Conservation (phyloP, 1,140 invertebrate species). For the Ganaspis sp. region DNA sequence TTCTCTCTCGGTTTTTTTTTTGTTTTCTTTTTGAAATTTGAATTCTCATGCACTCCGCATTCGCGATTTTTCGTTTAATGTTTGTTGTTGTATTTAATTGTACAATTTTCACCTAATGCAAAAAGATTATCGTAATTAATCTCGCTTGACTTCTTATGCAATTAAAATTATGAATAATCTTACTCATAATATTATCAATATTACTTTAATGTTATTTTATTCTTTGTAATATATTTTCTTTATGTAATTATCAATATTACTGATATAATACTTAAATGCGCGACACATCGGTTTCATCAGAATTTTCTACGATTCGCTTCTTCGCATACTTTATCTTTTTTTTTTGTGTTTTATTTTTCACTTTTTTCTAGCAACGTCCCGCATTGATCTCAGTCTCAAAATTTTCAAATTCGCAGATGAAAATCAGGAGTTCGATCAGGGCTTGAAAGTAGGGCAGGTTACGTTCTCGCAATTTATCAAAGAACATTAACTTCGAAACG, state of each 20-base stretch:
- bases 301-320: slow-evolving; percentile 40
- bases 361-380: slow-evolving; percentile 52
- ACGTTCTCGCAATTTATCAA: neutral
- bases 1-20: slow-evolving; percentile 27
- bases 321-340: slow-evolving; percentile 41
- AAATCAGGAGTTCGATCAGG: slow-evolving; percentile 1
- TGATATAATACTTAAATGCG: slow-evolving; percentile 74
- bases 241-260: slow-evolving; percentile 72
- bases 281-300: slow-evolving; percentile 55
- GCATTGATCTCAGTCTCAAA: slow-evolving; percentile 40
- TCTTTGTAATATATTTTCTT: slow-evolving; percentile 70
- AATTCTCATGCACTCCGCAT: slow-evolving; percentile 55
- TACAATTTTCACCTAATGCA: slow-evolving; percentile 63
- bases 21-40: slow-evolving; percentile 48
- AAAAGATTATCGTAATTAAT: slow-evolving; percentile 67
- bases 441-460: neutral
- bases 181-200: slow-evolving; percentile 72
- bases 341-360: slow-evolving; percentile 22
- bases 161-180: slow-evolving; percentile 74
- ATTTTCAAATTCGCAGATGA: slow-evolving; percentile 32
- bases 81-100: slow-evolving; percentile 41
- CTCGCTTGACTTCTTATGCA: slow-evolving; percentile 64
- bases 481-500: neutral
- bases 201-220: slow-evolving; percentile 67
- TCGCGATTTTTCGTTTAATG: slow-evolving; percentile 50